These are phyloP conservation scores for Bibio marci DNA, from an alignment of 2,888 invertebrate species.

Conservation along the genomic window DNA sequence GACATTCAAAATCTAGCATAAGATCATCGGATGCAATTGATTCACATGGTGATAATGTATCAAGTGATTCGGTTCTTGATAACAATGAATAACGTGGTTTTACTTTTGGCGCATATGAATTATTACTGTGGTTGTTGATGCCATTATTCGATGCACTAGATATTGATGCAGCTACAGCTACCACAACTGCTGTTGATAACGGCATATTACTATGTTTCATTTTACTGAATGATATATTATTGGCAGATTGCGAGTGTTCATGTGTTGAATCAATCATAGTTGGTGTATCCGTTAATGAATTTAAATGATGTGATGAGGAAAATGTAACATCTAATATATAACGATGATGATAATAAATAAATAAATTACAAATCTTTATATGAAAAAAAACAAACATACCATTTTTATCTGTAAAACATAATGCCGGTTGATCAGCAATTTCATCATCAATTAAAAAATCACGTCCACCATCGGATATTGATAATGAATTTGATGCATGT, in stretches of 20 bases:
- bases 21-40: constrained; percentile 76
- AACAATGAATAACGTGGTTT: constrained; percentile 27
- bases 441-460: constrained; percentile 78
- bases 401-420: constrained; percentile 52
- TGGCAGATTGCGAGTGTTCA: constrained; percentile 22
- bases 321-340: constrained; percentile 12
- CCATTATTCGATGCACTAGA: not conserved
- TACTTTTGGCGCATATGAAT: constrained; percentile 18
- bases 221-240: no score
- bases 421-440: constrained; percentile 76
- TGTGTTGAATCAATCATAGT: constrained; percentile 26
- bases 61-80: constrained; percentile 52
- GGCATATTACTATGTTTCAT: constrained; percentile 23
- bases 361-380: not conserved
- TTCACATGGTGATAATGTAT: constrained; percentile 66
- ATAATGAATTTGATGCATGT: constrained; percentile 59
- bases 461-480: constrained; percentile 55
- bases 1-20: constrained; percentile 66
- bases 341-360: no score
- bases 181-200: constrained; percentile 28
- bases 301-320: constrained; percentile 30
- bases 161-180: constrained; percentile 17
- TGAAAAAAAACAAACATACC: constrained; percentile 11
- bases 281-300: constrained; percentile 30
- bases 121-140: not conserved